phyloP scores from a whole-genome alignment of 1,140 invertebrate genomes.

The Philopotamus ludificatus region DNA sequence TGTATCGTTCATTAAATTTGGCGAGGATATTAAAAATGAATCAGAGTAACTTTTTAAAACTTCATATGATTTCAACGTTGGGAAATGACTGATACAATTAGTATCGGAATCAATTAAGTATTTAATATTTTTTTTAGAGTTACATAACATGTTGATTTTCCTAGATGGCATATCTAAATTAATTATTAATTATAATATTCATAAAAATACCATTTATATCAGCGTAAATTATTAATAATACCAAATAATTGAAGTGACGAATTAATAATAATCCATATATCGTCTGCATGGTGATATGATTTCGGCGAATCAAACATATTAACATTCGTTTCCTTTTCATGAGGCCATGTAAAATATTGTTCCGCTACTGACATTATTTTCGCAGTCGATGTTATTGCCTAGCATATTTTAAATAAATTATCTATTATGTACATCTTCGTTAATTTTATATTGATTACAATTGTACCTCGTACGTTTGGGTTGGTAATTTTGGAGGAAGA shows the following conservation, averaged over 20 bases:
- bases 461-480: conserved; percentile 38
- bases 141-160: conserved; percentile 47
- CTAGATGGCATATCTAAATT: conserved; percentile 46
- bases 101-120: conserved; percentile 47
- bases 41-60: conserved; percentile 42
- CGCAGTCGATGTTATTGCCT: conserved; percentile 27
- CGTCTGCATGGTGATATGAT: conserved; percentile 30
- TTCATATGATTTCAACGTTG: conserved; percentile 48
- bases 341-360: conserved; percentile 24
- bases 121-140: conserved; percentile 43
- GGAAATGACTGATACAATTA: conserved; percentile 47
- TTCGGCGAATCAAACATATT: conserved; percentile 29
- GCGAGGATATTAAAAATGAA: conserved; percentile 33
- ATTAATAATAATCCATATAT: conserved; percentile 36
- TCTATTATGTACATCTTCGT: conserved; percentile 3
- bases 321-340: not conserved
- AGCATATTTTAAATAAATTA: conserved; percentile 5
- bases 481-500: conserved; percentile 49
- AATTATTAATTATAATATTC: conserved; percentile 1
- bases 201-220: not conserved
- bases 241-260: conserved; percentile 29
- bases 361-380: conserved; percentile 28
- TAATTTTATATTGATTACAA: conserved; percentile 23
- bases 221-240: conserved; percentile 6
- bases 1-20: conserved; percentile 29